These are phyloP conservation scores for Caerostris extrusa DNA, from an alignment of 1,140 invertebrate species.

Conservation along the genomic window DNA sequence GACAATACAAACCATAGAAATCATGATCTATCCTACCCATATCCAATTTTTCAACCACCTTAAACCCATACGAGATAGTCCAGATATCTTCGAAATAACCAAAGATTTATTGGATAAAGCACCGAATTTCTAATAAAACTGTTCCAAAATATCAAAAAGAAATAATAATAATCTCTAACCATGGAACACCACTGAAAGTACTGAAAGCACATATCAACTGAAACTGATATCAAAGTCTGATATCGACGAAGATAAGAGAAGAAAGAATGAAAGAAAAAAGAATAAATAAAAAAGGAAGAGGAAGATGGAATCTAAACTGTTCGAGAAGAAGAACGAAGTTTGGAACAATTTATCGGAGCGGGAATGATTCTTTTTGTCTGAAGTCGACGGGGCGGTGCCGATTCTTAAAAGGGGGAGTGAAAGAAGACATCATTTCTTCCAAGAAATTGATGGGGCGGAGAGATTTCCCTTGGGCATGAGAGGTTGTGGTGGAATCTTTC, in stretches of 20 bases:
- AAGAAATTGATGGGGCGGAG: neutral
- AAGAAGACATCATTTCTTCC: neutral
- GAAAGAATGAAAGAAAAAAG: too few species aligned
- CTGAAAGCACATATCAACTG: too few species aligned
- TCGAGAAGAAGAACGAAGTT: constrained; percentile 9
- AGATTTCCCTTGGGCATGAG: neutral
- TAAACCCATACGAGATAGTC: too few species aligned
- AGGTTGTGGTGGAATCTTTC: neutral
- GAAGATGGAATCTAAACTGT: constrained; percentile 12
- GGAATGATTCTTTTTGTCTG: neutral
- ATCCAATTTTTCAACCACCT: too few species aligned
- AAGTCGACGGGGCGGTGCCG: neutral
- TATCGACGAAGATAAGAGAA: too few species aligned
- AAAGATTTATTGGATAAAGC: too few species aligned
- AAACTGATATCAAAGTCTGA: too few species aligned
- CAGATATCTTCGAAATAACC: too few species aligned
- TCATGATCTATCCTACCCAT: too few species aligned
- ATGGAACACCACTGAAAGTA: too few species aligned
- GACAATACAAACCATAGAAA: too few species aligned
- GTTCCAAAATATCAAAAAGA: neutral
- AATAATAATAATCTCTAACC: neutral
- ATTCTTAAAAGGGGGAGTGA: neutral
- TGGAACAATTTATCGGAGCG: constrained; percentile 24
- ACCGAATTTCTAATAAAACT: too few species aligned
- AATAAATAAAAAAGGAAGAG: neutral